Conservation (phyloP, 2,113 vertebrate species). For the Caranx ignobilis region DNA sequence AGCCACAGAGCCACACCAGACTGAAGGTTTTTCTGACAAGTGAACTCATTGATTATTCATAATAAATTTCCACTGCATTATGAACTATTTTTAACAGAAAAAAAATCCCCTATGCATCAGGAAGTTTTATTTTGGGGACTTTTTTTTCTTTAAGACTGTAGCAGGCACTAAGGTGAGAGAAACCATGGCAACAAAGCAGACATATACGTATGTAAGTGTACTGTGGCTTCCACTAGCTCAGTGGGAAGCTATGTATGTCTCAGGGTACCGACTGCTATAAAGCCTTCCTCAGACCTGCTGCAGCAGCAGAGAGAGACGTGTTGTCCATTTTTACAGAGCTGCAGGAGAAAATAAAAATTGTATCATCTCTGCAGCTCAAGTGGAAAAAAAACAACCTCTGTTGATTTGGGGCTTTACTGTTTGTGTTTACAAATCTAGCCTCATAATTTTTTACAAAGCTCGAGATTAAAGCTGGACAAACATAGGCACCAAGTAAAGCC, state of each 20-base stretch:
- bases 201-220: conserved; percentile 31
- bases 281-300: conserved; percentile 45
- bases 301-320: conserved; percentile 24
- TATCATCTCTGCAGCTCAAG: conserved; percentile 14
- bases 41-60: conserved; percentile 61
- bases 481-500: conserved; percentile 1
- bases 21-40: conserved; percentile 26
- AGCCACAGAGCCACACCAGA: neutral
- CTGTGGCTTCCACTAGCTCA: conserved; percentile 64
- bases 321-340: conserved; percentile 3
- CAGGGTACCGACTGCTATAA: conserved; percentile 24
- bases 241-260: conserved; percentile 54
- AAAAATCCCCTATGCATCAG: conserved; percentile 18
- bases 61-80: conserved; percentile 35
- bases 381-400: neutral
- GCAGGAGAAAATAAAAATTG: conserved; percentile 7
- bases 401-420: conserved; percentile 12
- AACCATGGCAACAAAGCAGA: conserved; percentile 75
- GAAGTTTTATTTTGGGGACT: conserved; percentile 51
- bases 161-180: conserved; percentile 53
- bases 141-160: conserved; percentile 27
- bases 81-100: conserved; percentile 29
- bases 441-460: conserved; percentile 23
- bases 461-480: conserved; percentile 31
- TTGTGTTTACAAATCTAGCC: conserved; percentile 37